phyloP scores from a whole-genome alignment of 2,797 vertebrate species.

The Thripadectes ignobilis region DNA sequence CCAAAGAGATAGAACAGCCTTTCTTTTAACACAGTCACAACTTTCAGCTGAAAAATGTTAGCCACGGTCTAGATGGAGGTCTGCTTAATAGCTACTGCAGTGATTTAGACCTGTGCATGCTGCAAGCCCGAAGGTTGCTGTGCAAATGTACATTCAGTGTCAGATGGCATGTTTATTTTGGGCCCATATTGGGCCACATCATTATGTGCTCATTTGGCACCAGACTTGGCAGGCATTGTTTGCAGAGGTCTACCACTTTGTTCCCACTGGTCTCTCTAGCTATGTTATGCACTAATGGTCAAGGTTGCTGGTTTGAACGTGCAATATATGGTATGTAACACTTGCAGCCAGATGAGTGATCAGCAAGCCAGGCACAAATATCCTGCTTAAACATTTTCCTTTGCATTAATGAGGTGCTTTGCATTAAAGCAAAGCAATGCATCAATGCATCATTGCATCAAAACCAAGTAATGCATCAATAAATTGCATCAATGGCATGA shows the following conservation, averaged over 20 bases:
- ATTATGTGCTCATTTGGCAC: background rate
- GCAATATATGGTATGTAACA: background rate
- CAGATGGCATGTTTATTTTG: conserved; percentile 22
- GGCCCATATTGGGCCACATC: background rate
- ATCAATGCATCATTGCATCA: background rate
- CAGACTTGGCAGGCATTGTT: background rate
- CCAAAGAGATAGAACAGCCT: background rate
- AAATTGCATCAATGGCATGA: background rate
- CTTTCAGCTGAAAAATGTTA: background rate
- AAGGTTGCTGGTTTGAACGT: background rate
- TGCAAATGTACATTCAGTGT: background rate
- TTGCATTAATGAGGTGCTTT: background rate
- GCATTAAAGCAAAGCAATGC: background rate
- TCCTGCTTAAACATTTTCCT: background rate
- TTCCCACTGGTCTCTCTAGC: background rate
- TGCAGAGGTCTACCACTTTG: background rate
- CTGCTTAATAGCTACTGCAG: background rate
- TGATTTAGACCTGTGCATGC: background rate
- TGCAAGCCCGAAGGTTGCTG: background rate
- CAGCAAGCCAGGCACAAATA: background rate
- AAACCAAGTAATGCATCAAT: background rate
- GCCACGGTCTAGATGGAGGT: background rate
- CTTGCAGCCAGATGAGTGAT: background rate
- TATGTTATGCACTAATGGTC: background rate
- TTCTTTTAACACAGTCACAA: background rate